Conservation (phyloP, 1,140 invertebrate genomes). For the Thaumatotibia leucotreta region DNA sequence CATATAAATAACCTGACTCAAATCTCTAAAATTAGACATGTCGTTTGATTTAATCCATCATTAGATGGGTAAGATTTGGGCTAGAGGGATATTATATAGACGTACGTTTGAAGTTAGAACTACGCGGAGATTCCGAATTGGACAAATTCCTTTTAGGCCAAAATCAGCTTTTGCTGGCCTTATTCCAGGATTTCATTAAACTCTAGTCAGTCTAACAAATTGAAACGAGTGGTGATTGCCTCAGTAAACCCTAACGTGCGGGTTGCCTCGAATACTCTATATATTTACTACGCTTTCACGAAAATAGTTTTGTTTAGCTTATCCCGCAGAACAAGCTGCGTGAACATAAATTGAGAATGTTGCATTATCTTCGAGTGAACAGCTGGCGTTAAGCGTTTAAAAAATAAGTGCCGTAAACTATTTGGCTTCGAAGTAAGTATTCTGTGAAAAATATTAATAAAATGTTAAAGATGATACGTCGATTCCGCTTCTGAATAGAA, state of each 20-base stretch:
- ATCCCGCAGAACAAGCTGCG: background rate
- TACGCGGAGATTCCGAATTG: background rate
- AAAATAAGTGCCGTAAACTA: background rate
- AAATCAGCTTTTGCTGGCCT: background rate
- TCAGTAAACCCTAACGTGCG: background rate
- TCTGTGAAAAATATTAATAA: background rate
- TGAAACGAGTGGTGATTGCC: background rate
- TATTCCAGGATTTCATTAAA: conserved; percentile 3
- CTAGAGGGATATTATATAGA: background rate
- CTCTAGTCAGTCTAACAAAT: background rate
- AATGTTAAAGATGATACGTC: background rate
- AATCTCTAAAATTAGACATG: background rate
- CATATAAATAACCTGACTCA: background rate
- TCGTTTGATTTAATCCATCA: background rate
- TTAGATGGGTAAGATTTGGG: background rate
- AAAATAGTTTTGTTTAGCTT: conserved; percentile 6
- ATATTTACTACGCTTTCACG: background rate
- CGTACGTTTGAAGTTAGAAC: too few species aligned
- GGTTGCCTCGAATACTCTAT: background rate
- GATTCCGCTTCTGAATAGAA: background rate
- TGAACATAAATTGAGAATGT: background rate
- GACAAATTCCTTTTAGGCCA: background rate
- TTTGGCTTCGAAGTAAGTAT: too few species aligned
- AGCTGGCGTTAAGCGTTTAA: background rate
- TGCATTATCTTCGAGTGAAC: background rate